phyloP scores from a whole-genome alignment of 1,140 invertebrate genomes.

The Scaptomyza hsui region DNA sequence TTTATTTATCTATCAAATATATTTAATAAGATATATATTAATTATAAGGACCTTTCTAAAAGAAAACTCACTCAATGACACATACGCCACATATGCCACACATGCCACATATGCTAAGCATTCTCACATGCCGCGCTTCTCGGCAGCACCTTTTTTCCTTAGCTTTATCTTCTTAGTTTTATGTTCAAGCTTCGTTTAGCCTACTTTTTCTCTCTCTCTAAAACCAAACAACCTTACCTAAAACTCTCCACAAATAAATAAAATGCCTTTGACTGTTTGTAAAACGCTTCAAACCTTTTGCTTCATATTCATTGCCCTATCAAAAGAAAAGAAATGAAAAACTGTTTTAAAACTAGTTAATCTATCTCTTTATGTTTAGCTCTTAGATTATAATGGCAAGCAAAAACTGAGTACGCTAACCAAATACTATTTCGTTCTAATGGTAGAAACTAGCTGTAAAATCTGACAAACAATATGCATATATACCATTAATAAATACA shows the following conservation, averaged over 20 bases:
- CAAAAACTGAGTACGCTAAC: constrained; percentile 72
- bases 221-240: constrained; percentile 4
- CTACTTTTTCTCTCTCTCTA: constrained; percentile 5
- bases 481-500: background rate
- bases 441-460: constrained; percentile 69
- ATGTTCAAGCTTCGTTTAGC: constrained; percentile 13
- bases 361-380: constrained; percentile 57
- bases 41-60: constrained; percentile 31
- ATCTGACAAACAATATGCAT: constrained; percentile 44
- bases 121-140: constrained; percentile 52
- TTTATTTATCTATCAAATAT: constrained; percentile 29
- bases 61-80: constrained; percentile 13
- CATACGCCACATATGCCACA: constrained; percentile 12
- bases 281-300: constrained; percentile 23
- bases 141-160: constrained; percentile 41
- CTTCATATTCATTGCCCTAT: constrained; percentile 29
- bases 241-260: background rate
- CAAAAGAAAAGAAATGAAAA: constrained; percentile 11
- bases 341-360: constrained; percentile 2
- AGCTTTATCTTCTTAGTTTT: constrained; percentile 22
- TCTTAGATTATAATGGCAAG: constrained; percentile 66
- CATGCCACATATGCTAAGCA: constrained; percentile 7
- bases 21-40: constrained; percentile 30
- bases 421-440: constrained; percentile 35
- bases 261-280: constrained; percentile 27